Conservation (phyloP, 2,113 vertebrate genomes). For the Montifringilla adamsi region DNA sequence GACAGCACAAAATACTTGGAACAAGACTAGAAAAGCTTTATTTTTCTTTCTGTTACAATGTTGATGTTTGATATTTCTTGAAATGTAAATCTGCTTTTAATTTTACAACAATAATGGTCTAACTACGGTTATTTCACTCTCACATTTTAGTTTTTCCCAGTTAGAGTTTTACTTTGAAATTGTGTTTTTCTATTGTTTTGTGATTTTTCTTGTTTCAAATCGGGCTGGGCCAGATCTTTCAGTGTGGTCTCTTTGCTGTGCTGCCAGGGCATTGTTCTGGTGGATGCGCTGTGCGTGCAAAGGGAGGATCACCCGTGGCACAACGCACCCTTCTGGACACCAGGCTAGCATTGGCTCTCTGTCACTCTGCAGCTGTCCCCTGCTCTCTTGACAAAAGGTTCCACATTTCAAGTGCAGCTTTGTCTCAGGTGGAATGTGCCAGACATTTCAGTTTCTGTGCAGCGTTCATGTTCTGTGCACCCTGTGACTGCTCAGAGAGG, state of each 20-base stretch:
- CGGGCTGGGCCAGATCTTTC: neutral
- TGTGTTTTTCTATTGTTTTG: neutral
- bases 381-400: neutral
- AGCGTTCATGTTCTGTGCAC: fast-evolving
- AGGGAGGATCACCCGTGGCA: neutral
- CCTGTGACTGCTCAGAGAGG: neutral
- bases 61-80: slow-evolving; percentile 64
- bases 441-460: neutral
- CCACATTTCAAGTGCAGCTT: neutral
- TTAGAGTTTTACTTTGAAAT: slow-evolving; percentile 42
- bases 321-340: neutral
- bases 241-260: slow-evolving; percentile 1
- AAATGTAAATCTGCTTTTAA: slow-evolving; percentile 71
- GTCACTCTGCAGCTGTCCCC: neutral
- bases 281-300: neutral
- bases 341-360: neutral
- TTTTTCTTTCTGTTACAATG: slow-evolving; percentile 70
- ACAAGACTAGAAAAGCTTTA: slow-evolving; percentile 62
- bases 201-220: neutral
- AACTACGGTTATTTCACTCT: slow-evolving; percentile 40
- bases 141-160: slow-evolving; percentile 53
- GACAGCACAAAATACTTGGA: slow-evolving; percentile 68
- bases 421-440: neutral
- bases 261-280: neutral
- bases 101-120: slow-evolving; percentile 54